Evolutionary conservation across 2,113 vertebrate genomes (phyloP), one percentile per base, ranked within the genome.

Genomic region (Patagioenas fasciata): DNA sequence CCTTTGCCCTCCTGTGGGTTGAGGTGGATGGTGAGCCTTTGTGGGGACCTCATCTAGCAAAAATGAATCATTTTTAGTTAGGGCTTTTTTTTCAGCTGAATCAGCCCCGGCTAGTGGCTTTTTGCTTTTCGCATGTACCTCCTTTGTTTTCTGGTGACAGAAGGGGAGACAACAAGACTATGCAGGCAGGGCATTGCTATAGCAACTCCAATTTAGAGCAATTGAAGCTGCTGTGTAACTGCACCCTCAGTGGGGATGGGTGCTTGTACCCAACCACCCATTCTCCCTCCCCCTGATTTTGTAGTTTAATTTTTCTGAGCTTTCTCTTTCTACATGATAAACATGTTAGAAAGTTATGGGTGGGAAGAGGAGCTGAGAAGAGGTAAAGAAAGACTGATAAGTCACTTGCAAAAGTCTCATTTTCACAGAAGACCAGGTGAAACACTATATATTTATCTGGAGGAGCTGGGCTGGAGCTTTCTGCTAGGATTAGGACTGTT

Each of bases 251-350:
- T 4, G 56, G 60, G 88, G 51, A 80, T 26, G 88, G 67, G 72
- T 80, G 51, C 69, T 7, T 6, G 1, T 24, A 83, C 54, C 50
- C 62, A 92, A 32, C 31, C 70, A 62, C 51, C 38, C n/a, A 2
- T 67, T 62, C 69, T 81, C 42, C 56, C 38, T 42, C 80, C 56
- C 51, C 34, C 32, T 8, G 12, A 10, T 0, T 53, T 89, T 93
- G 89, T 85, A 95, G 84, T 92, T 75, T 31, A 83, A 79, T 89
- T 89, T 61, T 88, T 93, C 91, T 84, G 91, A 95, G 93, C 80
- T 89, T 64, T 80, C 72, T 77, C 57, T 70, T 80, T 84, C 80
- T 51, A 19, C 6, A 2, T 7, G 34, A 72, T 61, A 95, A 95
- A 87, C 50, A 21, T 1, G 29, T 61, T 91, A 61, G 14, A 79